Base-by-base conservation (phyloP, 2,888 invertebrate species). In the Seira sanloemensis region DNA sequence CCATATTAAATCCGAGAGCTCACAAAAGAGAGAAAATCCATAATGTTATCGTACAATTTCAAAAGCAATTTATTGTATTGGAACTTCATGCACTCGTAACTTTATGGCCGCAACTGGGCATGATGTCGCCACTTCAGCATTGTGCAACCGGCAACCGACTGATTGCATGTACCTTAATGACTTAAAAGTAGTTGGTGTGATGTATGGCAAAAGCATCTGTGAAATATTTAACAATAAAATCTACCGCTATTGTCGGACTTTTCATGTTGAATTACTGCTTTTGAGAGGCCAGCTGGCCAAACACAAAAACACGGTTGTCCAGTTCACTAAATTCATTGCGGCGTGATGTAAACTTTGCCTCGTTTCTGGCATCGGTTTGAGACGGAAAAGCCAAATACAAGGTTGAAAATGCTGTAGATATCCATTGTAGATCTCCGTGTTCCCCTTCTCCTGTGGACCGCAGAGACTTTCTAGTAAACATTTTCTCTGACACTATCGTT, bases 261-360 rank as follows among this genome's bases (percentile, higher is more conserved):
- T 23, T 67, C n/a, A 66, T 27, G 67, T 19, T 66, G 67, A 76
- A 37, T 66, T 76, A 76, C 66, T 76, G 18, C 37, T 23, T 7
- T 76, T n/a, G 25, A 37, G 24, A 37, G 37, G 37, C 37, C 37
- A 37, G 37, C 37, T 37, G 37, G 37, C 37, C 37, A 37, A 37
- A 12, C 12, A 37, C 37, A 37, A 37, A 37, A 37, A 37, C 37
- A 37, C 37, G 37, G 37, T 12, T 37, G 37, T 37, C 37, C 37
- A 37, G 37, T 37, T 37, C 37, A 37, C 4, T 37, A 37, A 37
- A 37, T 37, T 12, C 37, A 37, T 12, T 37, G 12, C 12, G 37
- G 12, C 4, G 37, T 37, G 12, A 37, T 37, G 37, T 37, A 37
- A 37, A 37, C 37, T 37, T 37, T 37, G n/a, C 37, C 37, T 37